These are phyloP conservation scores for Sarotherodon lohbergeri DNA, from an alignment of 2,113 vertebrate species.

Conservation along the genomic window DNA sequence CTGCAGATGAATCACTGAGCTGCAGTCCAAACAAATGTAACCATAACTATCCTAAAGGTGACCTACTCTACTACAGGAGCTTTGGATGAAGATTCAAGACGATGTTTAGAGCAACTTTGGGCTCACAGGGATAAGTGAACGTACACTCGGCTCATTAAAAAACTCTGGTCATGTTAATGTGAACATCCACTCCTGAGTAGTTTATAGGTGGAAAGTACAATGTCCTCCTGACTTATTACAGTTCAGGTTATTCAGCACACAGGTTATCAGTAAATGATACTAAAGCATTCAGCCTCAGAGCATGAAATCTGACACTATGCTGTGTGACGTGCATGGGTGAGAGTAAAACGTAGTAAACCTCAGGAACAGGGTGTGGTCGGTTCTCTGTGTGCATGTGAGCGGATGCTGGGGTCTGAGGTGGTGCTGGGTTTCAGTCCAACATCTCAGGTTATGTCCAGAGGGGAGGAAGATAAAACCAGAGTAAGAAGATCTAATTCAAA, in stretches of 20 bases:
- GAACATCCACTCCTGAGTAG: neutral
- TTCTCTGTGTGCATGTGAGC: neutral
- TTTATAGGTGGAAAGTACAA: neutral
- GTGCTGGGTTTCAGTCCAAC: constrained; percentile 19
- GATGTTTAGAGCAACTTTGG: neutral
- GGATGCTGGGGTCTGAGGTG: neutral
- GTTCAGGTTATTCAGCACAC: neutral
- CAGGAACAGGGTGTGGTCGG: neutral
- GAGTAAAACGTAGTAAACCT: neutral
- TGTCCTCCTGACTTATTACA: neutral
- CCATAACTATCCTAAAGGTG: neutral
- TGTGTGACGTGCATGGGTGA: neutral
- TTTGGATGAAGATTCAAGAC: neutral
- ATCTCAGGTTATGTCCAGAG: constrained; percentile 28
- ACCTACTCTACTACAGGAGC: accelerated
- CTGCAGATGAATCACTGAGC: neutral
- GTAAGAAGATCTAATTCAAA: neutral
- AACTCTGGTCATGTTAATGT: neutral
- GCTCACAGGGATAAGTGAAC: neutral
- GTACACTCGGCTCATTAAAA: neutral
- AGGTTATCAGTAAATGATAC: neutral
- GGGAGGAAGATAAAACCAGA: neutral
- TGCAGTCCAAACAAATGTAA: neutral
- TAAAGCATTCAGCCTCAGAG: neutral
- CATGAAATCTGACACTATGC: neutral